Percentiles rank a stretch among this genome's conserved stretches.
These are phyloP conservation scores for Microctonus hyperodae DNA, from an alignment of 2,888 invertebrate genomes.

Conservation along the genomic window DNA sequence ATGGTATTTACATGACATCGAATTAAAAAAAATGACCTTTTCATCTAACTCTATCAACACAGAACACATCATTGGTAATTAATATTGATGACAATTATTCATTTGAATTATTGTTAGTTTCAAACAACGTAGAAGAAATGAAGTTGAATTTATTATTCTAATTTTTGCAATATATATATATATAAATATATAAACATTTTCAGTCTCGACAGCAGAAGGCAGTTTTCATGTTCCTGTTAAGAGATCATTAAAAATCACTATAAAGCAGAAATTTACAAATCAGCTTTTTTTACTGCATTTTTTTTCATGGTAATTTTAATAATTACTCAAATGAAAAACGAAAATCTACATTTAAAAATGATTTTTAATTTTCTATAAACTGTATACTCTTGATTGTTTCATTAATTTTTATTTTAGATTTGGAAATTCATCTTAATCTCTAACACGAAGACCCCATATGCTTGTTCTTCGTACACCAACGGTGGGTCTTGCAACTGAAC, in stretches of 20 bases:
- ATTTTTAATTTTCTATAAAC: slow-evolving; percentile 5
- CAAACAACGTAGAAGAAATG: background rate
- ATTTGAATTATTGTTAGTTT: slow-evolving; percentile 27
- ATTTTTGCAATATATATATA: no score
- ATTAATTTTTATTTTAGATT: background rate
- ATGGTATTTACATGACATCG: slow-evolving; percentile 14
- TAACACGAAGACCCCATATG: slow-evolving; percentile 86
- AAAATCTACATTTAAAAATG: slow-evolving; percentile 9
- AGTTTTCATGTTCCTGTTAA: slow-evolving; percentile 22
- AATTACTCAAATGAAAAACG: background rate
- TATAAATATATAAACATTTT: slow-evolving; percentile 13
- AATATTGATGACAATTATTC: slow-evolving; percentile 2
- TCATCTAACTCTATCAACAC: background rate
- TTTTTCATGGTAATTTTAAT: no score
- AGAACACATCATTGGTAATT: background rate
- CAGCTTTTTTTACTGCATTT: no score
- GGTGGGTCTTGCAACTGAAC: slow-evolving; percentile 89
- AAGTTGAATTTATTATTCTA: slow-evolving; percentile 22
- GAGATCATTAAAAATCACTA: no score
- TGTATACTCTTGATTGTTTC: background rate
- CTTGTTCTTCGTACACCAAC: slow-evolving; percentile 87
- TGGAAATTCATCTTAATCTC: slow-evolving; percentile 67
- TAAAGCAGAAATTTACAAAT: no score
- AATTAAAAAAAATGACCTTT: slow-evolving; percentile 20
- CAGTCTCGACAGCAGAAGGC: slow-evolving; percentile 34